These are phyloP conservation scores for Drosophila punjabiensis DNA, from an alignment of 1,140 invertebrate genomes.

Conservation along the genomic window DNA sequence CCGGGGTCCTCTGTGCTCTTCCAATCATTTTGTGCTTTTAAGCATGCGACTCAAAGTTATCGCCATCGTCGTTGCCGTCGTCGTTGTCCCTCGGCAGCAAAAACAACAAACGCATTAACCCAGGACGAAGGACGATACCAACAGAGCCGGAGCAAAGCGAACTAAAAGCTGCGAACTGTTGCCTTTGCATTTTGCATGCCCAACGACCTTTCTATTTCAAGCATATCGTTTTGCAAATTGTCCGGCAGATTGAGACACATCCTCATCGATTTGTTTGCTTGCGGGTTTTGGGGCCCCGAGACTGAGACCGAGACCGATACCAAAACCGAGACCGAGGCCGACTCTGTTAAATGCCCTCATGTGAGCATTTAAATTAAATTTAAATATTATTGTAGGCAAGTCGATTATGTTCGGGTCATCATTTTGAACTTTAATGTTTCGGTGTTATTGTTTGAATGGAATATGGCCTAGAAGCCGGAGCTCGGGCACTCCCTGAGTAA, in stretches of 20 bases:
- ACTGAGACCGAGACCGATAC: not conserved
- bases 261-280: slow-evolving; percentile 73
- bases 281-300: slow-evolving; percentile 12
- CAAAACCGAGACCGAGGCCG: slow-evolving; percentile 1
- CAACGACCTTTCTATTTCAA: slow-evolving; percentile 51
- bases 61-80: slow-evolving; percentile 14
- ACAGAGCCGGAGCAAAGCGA: slow-evolving; percentile 23
- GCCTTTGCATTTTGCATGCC: slow-evolving; percentile 65
- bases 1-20: slow-evolving; percentile 42
- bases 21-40: slow-evolving; percentile 75
- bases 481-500: slow-evolving; percentile 23
- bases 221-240: slow-evolving; percentile 72
- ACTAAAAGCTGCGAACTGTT: slow-evolving; percentile 47
- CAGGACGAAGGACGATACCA: slow-evolving; percentile 9
- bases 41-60: slow-evolving; percentile 75
- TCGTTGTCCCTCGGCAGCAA: slow-evolving; percentile 55
- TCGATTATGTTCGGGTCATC: slow-evolving; percentile 80
- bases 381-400: slow-evolving; percentile 84
- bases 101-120: slow-evolving; percentile 66
- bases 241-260: slow-evolving; percentile 67
- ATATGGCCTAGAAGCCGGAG: slow-evolving; percentile 2
- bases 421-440: slow-evolving; percentile 78
- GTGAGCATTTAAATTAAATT: slow-evolving; percentile 85
- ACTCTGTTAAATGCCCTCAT: slow-evolving; percentile 69
- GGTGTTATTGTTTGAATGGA: slow-evolving; percentile 69